Base-by-base conservation (phyloP, 2,888 invertebrate genomes). In the Cheilosia variabilis region DNA sequence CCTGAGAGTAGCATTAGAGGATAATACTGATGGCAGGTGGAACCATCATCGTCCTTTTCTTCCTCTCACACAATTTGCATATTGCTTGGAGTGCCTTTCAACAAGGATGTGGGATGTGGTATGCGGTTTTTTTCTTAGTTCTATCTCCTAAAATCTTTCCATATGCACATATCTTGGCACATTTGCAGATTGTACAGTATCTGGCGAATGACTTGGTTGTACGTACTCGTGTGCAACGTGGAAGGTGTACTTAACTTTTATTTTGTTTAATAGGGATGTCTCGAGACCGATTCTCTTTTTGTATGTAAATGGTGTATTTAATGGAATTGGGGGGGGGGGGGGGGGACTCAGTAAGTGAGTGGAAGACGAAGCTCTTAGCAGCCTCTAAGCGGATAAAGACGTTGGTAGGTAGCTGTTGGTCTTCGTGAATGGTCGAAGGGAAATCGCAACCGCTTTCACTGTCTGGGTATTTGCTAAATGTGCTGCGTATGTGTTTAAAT, bases 11-110 rank as follows among this genome's bases (percentile, higher is more conserved):
- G 73, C 52, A 43, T 52, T 69, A 47, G 58, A 45, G 45, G 50
- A 78, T 58, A 75, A 78, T 27, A 73, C 68, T 84, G 83, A 68
- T 78, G 78, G 63, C 53, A 66, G 71, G 77, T 82, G 58, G 45
- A 82, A 76, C 60, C 76, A 65, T 58, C 76, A 63, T 57, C 62
- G 47, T 62, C 60, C 5, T 69, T 52, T 68, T 50, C 37, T 45
- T 78, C 43, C 22, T 63, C 45, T 63, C 63, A 83, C 83, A 84
- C 79, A 79, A 78, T 84, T 84, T 84, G 69, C 83, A 84, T 84
- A 78, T 75, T 75, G 69, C 73, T 83, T 73, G 45, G 52, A 69
- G 73, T 65, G 63, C 55, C 58, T 72, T 65, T 71, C 63, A 63
- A 27, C 13, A 17, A 66, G 31, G 31, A 31, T 31, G 31, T 9